Evolutionary conservation across 2,888 invertebrate genomes (phyloP), one percentile per base, ranked within the genome.

Genomic region (Anarsia innoxiella): DNA sequence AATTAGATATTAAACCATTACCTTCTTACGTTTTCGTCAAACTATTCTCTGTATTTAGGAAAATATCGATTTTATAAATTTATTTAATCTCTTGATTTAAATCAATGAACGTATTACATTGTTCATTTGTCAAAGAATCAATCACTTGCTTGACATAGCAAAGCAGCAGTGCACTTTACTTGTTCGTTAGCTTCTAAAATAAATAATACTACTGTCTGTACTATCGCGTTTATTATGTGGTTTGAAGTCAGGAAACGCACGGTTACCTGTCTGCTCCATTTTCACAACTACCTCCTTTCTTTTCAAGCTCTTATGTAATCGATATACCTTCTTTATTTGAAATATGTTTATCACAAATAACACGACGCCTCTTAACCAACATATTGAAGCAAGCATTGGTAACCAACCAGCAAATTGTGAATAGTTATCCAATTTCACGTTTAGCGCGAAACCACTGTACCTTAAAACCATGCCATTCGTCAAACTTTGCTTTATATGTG

Each of bases 381-480:
- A 60, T 0, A 42, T 36, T 0, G 68, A 56, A 0, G 76, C 80
- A 0, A 44, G 26, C 3, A 83, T 62, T 0, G 80, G 76, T 0
- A 80, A 40, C 75, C 79, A 82, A 0, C 78, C 80, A 0, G 64
- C 79, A 23, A 79, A 83, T 1, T 65, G 61, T 0, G 72, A 56
- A 14, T 61, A 53, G 11, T 52, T 49, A 0, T 50, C 2, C 0
- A 80, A 40, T 8, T 66, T 55, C 9, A 76, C n/a, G n/a, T n/a
- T n/a, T n/a, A n/a, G n/a, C n/a, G n/a, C n/a, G n/a, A 79, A 80
- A 0, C 82, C 82, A 29, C 77, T 77, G 45, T 80, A 70, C 19
- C 80, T 59, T 2, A 69, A 41, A 0, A 79, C 58, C 79, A 79
- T 80, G 8, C 63, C 67, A 28, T 67, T 72, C 2, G 73, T 76